These are phyloP conservation scores for Misgurnus mizolepis DNA, from an alignment of 2,113 vertebrate species.

Conservation along the genomic window DNA sequence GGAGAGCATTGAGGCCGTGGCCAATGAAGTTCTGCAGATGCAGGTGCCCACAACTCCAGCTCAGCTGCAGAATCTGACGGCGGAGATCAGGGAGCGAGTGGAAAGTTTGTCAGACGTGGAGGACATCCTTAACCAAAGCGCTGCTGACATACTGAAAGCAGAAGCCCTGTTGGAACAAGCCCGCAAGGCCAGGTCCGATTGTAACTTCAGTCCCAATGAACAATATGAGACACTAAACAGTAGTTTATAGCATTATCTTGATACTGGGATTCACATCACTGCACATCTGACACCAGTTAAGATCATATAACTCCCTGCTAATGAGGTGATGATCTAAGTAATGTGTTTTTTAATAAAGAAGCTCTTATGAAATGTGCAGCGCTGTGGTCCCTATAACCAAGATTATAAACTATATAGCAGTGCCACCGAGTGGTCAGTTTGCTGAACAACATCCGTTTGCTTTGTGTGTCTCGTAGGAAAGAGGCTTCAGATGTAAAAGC, in stretches of 20 bases:
- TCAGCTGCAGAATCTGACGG: slow-evolving; percentile 89
- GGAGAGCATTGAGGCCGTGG: slow-evolving; percentile 92
- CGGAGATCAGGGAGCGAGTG: slow-evolving; percentile 89
- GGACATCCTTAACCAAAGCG: slow-evolving; percentile 86
- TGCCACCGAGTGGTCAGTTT: slow-evolving; percentile 27
- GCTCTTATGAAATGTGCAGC: no score
- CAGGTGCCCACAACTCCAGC: slow-evolving; percentile 93
- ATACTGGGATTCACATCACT: no score
- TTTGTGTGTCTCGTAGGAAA: slow-evolving; percentile 72
- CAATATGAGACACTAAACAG: neutral
- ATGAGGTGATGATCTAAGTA: no score
- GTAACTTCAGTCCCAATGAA: neutral
- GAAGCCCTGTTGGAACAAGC: slow-evolving; percentile 87
- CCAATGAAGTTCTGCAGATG: slow-evolving; percentile 92
- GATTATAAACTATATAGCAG: neutral
- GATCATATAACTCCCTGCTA: no score
- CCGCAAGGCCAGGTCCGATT: slow-evolving; percentile 81
- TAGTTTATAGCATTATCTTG: no score
- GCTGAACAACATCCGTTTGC: neutral
- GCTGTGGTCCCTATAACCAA: no score
- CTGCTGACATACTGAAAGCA: slow-evolving; percentile 85
- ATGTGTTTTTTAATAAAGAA: no score
- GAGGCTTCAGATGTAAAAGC: slow-evolving; percentile 83
- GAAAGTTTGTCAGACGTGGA: slow-evolving; percentile 90
- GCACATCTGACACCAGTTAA: no score